Conservation (phyloP, 92 coral and sea anemone genomes). For the Micromussa lordhowensis region DNA sequence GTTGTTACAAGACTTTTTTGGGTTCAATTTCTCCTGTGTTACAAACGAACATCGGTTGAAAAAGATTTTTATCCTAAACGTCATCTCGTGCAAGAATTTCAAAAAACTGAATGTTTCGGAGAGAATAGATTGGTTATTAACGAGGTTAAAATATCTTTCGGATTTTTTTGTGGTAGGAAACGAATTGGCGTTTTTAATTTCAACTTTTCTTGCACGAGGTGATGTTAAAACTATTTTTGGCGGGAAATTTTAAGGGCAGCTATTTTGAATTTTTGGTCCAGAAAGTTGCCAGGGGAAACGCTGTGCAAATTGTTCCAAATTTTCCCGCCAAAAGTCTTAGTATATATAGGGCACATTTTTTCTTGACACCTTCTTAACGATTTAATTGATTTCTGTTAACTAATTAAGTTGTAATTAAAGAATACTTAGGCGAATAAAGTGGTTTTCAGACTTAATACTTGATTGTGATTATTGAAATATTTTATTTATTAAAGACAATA, state of each 20-base stretch:
- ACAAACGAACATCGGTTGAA: neutral
- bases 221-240: neutral
- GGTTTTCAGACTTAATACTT: neutral
- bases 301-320: slow-evolving; percentile 13
- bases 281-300: slow-evolving; percentile 21
- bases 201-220: neutral
- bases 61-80: neutral
- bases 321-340: slow-evolving; percentile 30
- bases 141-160: neutral
- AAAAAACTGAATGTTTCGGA: neutral
- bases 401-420: no score
- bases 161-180: neutral
- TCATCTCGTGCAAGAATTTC: neutral
- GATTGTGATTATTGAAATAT: neutral
- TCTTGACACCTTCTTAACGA: neutral
- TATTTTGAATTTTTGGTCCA: neutral
- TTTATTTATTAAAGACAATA: no score
- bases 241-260: neutral
- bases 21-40: neutral
- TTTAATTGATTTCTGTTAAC: neutral
- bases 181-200: neutral
- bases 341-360: neutral
- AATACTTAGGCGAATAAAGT: neutral
- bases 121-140: neutral
- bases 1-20: neutral